Percentiles rank a stretch among this genome's conserved stretches.
Evolutionary conservation across 2,113 vertebrate genomes (phyloP).

Genomic region (Glareola pratincola): DNA sequence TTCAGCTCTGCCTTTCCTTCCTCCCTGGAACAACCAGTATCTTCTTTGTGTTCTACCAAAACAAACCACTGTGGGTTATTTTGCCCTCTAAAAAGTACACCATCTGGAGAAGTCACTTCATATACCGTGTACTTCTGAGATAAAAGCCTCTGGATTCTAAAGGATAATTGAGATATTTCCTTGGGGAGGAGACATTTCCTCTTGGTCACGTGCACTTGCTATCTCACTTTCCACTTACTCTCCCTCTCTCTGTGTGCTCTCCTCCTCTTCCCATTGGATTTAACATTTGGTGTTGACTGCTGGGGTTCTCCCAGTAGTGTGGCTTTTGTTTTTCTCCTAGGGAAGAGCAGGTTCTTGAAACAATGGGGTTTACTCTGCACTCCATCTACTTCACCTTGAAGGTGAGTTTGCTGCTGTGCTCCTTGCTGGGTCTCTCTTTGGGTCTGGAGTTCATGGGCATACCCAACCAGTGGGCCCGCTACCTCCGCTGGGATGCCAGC

Average conservation of each 20-base stretch:
- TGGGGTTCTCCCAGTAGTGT: neutral
- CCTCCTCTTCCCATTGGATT: neutral
- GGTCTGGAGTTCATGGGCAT: slow-evolving; percentile 93
- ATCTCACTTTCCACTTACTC: neutral
- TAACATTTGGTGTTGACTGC: slow-evolving; percentile 2
- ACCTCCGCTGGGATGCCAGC: slow-evolving; percentile 95
- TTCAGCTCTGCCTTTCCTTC: slow-evolving; percentile 20
- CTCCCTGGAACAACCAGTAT: neutral
- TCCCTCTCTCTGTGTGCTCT: neutral
- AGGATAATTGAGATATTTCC: slow-evolving; percentile 69
- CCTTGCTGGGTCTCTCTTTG: slow-evolving; percentile 80
- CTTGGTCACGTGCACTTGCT: neutral
- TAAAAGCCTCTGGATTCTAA: slow-evolving; percentile 65
- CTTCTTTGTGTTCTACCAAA: neutral
- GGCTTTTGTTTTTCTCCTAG: slow-evolving; percentile 6
- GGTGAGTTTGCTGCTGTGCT: slow-evolving; percentile 83
- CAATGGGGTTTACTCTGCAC: slow-evolving; percentile 77
- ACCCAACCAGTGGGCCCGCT: slow-evolving; percentile 94
- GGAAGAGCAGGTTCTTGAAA: slow-evolving; percentile 56
- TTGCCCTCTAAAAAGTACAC: neutral
- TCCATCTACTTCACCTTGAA: slow-evolving; percentile 79
- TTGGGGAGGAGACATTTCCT: slow-evolving; percentile 6
- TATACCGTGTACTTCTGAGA: slow-evolving; percentile 9
- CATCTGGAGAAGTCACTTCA: neutral
- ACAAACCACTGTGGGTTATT: neutral